Conservation (phyloP, 2,113 vertebrate species). For the Oostethus manadensis region DNA sequence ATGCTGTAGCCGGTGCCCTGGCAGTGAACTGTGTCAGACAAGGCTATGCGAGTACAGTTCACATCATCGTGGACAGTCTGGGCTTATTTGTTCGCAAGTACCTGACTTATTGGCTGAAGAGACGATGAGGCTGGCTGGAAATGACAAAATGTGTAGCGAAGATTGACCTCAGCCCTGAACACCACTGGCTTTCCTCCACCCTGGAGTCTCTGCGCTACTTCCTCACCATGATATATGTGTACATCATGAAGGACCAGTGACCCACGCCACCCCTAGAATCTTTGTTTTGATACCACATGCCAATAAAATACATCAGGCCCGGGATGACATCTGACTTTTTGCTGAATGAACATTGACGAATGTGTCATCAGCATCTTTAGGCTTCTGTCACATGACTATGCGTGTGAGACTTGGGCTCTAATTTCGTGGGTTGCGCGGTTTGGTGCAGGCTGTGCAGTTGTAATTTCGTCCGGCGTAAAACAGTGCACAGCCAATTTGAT, state of each 20-base stretch:
- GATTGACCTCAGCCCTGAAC: constrained; percentile 72
- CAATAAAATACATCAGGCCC: not conserved
- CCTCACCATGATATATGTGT: constrained; percentile 83
- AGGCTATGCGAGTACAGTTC: constrained; percentile 79
- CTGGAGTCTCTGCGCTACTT: constrained; percentile 83
- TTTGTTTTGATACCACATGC: constrained; percentile 16
- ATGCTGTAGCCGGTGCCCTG: constrained; percentile 85
- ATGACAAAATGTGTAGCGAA: constrained; percentile 88
- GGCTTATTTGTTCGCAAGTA: constrained; percentile 90
- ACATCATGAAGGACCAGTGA: constrained; percentile 84
- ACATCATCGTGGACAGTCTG: constrained; percentile 86
- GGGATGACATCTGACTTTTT: constrained; percentile 7
- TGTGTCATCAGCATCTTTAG: constrained; percentile 42
- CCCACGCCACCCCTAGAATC: not conserved
- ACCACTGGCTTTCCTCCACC: constrained; percentile 80
- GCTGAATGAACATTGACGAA: constrained; percentile 36
- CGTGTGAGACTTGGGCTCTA: too few relatives aligned
- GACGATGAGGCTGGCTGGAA: constrained; percentile 90
- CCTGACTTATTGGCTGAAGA: constrained; percentile 83
- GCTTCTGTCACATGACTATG: constrained; percentile 1
- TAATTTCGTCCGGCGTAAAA: too few relatives aligned
- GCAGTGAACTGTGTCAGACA: constrained; percentile 89
- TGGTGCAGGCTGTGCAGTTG: too few relatives aligned
- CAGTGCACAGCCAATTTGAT: too few relatives aligned
- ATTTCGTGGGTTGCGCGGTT: too few relatives aligned